Evolutionary conservation across 2,888 invertebrate genomes (phyloP), one percentile per base, ranked within the genome.

Genomic region (Nipponacmea schrenckii): DNA sequence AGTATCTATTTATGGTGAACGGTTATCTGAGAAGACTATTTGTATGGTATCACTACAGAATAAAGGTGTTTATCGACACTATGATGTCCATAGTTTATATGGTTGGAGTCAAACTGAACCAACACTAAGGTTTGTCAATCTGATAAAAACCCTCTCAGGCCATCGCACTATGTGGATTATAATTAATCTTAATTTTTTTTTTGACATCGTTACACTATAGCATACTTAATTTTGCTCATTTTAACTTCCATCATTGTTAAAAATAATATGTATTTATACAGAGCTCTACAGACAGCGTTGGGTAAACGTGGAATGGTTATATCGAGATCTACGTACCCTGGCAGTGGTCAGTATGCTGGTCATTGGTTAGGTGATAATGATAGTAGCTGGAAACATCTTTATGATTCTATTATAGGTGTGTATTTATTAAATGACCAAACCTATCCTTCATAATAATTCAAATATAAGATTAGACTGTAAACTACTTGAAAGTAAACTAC

Each of bases 21-120:
- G 81, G 39, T 69, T 85, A 46, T 82, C 83, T 27, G 83, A 83
- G 67, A 85, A 83, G 71, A 86, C 86, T 2, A 50, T 86, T 8
- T 86, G 86, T 77, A 79, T 85, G 84, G 73, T 80, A 15, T 76
- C 77, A 26, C 68, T 91, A 93, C 83, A 84, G 46, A 69, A 80
- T 17, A 64, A 77, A 26, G 79, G 79, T n/a, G 71, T 79, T 45
- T 82, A 84, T 70, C 74, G 69, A 46, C 84, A 85, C 65, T 85
- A 85, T 74, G 82, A 86, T 74, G 84, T 85, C 7, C 86, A 86
- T 75, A 85, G 79, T 75, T 63, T 86, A 46, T 86, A 85, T 74
- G 86, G 85, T 2, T 82, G 81, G 77, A 92, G 92, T 24, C 95
- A 96, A 86, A 93, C 94, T 0, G 91, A 93, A 64, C 92, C 92